A percentile compares a stretch with the other conserved stretches of the same genome.
These are phyloP conservation scores for Danaus plexippus DNA, from an alignment of 1,140 invertebrate genomes.

Conservation along the genomic window DNA sequence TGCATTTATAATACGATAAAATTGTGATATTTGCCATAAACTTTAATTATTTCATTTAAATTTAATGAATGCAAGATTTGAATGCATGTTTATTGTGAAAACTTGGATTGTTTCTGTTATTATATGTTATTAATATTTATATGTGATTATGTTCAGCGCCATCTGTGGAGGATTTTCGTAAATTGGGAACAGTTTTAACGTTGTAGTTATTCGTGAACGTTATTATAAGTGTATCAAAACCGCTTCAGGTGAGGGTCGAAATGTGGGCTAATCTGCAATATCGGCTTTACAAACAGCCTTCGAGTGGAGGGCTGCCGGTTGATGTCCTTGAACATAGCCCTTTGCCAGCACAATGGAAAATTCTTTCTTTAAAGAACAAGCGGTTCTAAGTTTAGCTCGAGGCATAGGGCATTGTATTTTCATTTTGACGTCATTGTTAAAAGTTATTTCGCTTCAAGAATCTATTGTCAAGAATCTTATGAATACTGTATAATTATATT, in stretches of 20 bases:
- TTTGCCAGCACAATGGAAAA: slow-evolving; percentile 40
- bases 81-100: too few relatives aligned
- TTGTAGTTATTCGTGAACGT: slow-evolving; percentile 4
- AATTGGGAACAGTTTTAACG: slow-evolving; percentile 13
- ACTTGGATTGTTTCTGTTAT: too few relatives aligned
- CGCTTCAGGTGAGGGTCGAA: slow-evolving; percentile 31
- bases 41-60: too few relatives aligned
- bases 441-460: slow-evolving; percentile 1
- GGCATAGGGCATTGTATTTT: slow-evolving; percentile 6
- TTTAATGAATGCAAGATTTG: too few relatives aligned
- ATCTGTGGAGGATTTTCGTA: slow-evolving; percentile 30
- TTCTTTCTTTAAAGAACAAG: slow-evolving; percentile 29
- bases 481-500: too few relatives aligned
- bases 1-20: too few relatives aligned
- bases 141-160: slow-evolving; percentile 18
- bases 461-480: too few relatives aligned
- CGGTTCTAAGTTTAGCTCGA: slow-evolving; percentile 3
- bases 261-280: slow-evolving; percentile 44
- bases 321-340: slow-evolving; percentile 39
- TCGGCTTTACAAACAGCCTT: slow-evolving; percentile 36
- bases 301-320: slow-evolving; percentile 24
- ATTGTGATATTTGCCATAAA: too few relatives aligned
- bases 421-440: slow-evolving; percentile 4
- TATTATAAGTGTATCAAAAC: slow-evolving; percentile 14
- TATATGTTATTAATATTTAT: neutral